Evolutionary conservation across 2,888 invertebrate genomes (phyloP).

Genomic region (Drosophila leonis): DNA sequence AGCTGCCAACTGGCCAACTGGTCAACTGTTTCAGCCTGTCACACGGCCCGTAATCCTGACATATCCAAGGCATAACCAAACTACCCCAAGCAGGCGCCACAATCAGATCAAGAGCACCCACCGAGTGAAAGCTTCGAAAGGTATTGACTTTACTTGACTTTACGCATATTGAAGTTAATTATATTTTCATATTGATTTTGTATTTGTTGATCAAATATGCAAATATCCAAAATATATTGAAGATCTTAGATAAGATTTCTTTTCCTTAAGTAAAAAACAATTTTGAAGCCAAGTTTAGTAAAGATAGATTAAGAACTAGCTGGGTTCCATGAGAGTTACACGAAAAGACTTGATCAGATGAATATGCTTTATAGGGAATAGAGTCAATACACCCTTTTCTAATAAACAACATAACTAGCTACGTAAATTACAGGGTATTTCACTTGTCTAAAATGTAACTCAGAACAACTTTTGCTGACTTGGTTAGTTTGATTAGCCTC

Average conservation of each 20-base stretch:
- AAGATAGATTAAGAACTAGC: not conserved
- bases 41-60: constrained; percentile 49
- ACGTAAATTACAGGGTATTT: not conserved
- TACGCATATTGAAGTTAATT: not conserved
- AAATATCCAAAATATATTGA: not conserved
- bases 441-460: not conserved
- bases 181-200: not conserved
- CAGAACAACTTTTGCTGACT: not conserved
- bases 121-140: constrained; percentile 8
- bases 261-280: not conserved
- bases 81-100: not conserved
- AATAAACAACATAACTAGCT: too few relatives aligned
- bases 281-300: not conserved
- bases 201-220: not conserved
- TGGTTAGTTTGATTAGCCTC: constrained; percentile 22
- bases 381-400: not conserved
- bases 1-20: constrained; percentile 45
- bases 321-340: not conserved
- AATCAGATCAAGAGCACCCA: not conserved
- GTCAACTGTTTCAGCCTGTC: constrained; percentile 47
- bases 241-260: not conserved
- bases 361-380: not conserved
- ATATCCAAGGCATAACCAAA: constrained; percentile 22
- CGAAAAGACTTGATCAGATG: not conserved
- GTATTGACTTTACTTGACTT: too few relatives aligned